Evolutionary conservation across 2,113 vertebrate species (phyloP).

Genomic region (Otolemur garnettii): DNA sequence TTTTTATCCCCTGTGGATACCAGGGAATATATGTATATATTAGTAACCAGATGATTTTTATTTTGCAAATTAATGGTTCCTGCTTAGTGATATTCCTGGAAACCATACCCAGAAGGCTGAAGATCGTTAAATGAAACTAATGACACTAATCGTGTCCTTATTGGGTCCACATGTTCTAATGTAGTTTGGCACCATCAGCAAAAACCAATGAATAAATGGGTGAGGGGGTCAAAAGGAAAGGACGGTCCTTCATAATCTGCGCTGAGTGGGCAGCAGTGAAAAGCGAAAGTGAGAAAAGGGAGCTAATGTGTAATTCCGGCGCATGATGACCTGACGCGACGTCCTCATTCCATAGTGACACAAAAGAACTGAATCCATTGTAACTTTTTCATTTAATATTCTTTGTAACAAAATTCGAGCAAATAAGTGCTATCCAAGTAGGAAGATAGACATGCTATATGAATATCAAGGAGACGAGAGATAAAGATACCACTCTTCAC

Average conservation of each 20-base stretch:
- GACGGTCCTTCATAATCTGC: background rate
- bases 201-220: conserved; percentile 16
- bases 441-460: background rate
- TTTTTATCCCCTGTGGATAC: background rate
- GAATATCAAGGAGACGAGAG: background rate
- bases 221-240: conserved; percentile 54
- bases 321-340: background rate
- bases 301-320: background rate
- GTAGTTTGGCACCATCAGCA: conserved; percentile 16
- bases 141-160: conserved; percentile 60
- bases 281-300: background rate
- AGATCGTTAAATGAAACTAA: conserved; percentile 66
- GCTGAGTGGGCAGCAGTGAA: background rate
- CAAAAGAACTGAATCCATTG: background rate
- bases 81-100: conserved; percentile 59
- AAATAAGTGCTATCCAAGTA: background rate
- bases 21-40: background rate
- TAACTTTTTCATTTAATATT: conserved; percentile 21
- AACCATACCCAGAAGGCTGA: conserved; percentile 45
- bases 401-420: conserved; percentile 1
- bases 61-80: conserved; percentile 48
- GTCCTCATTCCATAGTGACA: background rate
- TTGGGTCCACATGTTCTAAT: conserved; percentile 52
- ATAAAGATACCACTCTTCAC: background rate
- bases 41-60: conserved; percentile 54